These are phyloP conservation scores for Corvus hawaiiensis DNA, from an alignment of 2,113 vertebrate species.

Conservation along the genomic window DNA sequence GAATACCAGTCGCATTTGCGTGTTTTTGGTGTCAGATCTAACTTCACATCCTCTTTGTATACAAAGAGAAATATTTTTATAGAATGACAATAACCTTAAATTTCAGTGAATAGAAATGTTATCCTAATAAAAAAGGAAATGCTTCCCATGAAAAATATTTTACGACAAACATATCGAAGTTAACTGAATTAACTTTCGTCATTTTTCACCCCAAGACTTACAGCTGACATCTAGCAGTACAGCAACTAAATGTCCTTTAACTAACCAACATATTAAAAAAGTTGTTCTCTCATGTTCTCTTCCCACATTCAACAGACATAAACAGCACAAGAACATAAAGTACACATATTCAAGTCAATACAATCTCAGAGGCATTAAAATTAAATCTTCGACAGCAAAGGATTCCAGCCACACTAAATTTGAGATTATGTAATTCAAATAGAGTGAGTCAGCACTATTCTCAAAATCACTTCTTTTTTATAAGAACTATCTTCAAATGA, in stretches of 20 bases:
- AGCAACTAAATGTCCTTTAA: not conserved
- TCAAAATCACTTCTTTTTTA: not conserved
- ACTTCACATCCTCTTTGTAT: not conserved
- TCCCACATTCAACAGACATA: not conserved
- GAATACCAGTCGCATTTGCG: not conserved
- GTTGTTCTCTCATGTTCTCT: not conserved
- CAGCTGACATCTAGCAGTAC: not conserved
- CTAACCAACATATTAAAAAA: not conserved
- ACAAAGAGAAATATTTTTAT: not conserved
- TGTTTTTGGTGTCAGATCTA: not conserved
- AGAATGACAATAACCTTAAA: not conserved
- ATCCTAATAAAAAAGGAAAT: not conserved
- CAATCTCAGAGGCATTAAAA: constrained; percentile 20
- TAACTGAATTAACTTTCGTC: not conserved
- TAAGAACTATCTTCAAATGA: not conserved
- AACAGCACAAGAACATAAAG: constrained; percentile 23
- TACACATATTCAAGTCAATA: constrained; percentile 35
- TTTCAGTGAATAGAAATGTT: not conserved
- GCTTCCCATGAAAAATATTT: constrained; percentile 3
- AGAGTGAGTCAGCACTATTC: not conserved
- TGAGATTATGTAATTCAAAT: not conserved
- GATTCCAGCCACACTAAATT: not conserved
- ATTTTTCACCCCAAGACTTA: not conserved
- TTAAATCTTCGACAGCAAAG: not conserved
- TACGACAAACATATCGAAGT: not conserved